phyloP scores from a whole-genome alignment of 2,113 vertebrate genomes.

The Ptychochromis oligacanthus region DNA sequence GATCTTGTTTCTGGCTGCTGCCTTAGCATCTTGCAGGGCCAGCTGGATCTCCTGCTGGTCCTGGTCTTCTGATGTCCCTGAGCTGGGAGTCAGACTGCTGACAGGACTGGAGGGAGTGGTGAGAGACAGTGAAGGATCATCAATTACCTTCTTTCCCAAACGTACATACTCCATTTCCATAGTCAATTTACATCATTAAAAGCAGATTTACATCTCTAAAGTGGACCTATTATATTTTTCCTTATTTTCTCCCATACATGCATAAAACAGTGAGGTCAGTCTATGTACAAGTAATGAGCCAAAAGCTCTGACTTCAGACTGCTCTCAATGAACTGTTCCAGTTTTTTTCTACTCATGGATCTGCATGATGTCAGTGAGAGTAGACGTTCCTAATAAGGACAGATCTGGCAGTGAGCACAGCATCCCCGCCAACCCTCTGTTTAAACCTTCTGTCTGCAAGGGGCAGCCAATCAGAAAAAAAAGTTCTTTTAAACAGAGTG shows the following conservation, averaged over 20 bases:
- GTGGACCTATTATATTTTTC: not conserved
- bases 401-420: not conserved
- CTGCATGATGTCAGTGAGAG: not conserved
- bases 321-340: not conserved
- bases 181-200: not conserved
- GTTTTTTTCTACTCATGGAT: not conserved
- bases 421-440: not conserved
- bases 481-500: not conserved
- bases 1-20: constrained; percentile 90
- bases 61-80: constrained; percentile 83
- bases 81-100: constrained; percentile 84
- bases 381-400: not conserved
- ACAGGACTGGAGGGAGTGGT: constrained; percentile 57
- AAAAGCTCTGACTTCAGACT: not conserved
- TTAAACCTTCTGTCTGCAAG: not conserved
- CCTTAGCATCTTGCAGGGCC: constrained; percentile 82
- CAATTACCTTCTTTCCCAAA: not conserved
- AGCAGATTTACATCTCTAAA: not conserved
- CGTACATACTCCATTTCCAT: not conserved
- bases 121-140: not conserved
- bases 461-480: not conserved
- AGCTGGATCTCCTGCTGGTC: constrained; percentile 84
- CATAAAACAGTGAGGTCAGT: not conserved
- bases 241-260: not conserved
- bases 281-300: not conserved